phyloP scores from a whole-genome alignment of 1,140 invertebrate genomes.

The Lepidurus couesii region DNA sequence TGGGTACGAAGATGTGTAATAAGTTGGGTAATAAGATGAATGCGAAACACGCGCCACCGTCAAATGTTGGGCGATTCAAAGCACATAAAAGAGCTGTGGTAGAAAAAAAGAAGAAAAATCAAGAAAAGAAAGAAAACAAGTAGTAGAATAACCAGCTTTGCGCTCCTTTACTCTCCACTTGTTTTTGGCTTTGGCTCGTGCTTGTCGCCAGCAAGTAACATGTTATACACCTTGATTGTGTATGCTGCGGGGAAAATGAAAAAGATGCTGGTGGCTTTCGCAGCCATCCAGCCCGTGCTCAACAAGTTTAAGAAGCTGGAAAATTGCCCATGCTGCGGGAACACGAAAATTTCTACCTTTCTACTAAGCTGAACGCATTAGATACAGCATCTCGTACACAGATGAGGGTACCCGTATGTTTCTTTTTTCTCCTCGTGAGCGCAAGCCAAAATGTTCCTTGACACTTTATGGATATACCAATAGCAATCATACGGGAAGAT shows the following conservation, averaged over 20 bases:
- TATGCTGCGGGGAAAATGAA: neutral
- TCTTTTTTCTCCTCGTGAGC: neutral
- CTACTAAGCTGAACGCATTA: neutral
- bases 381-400: neutral
- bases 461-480: neutral
- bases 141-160: neutral
- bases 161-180: neutral
- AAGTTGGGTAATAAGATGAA: neutral
- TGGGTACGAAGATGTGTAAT: too few relatives aligned
- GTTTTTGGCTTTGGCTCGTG: neutral
- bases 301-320: neutral
- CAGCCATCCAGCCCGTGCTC: neutral
- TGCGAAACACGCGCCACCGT: neutral
- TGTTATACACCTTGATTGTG: neutral
- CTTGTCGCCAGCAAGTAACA: slow-evolving; percentile 3
- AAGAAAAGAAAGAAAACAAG: too few relatives aligned
- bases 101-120: too few relatives aligned
- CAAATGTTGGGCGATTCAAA: neutral
- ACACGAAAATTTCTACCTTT: neutral
- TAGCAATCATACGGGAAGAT: slow-evolving; percentile 14
- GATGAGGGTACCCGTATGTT: slow-evolving; percentile 21
- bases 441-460: neutral
- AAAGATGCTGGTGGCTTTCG: slow-evolving; percentile 1
- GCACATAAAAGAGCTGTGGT: neutral
- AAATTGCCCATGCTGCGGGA: slow-evolving; percentile 9